phyloP scores from a whole-genome alignment of 2,888 invertebrate species.

The Hypomecis atomaria region DNA sequence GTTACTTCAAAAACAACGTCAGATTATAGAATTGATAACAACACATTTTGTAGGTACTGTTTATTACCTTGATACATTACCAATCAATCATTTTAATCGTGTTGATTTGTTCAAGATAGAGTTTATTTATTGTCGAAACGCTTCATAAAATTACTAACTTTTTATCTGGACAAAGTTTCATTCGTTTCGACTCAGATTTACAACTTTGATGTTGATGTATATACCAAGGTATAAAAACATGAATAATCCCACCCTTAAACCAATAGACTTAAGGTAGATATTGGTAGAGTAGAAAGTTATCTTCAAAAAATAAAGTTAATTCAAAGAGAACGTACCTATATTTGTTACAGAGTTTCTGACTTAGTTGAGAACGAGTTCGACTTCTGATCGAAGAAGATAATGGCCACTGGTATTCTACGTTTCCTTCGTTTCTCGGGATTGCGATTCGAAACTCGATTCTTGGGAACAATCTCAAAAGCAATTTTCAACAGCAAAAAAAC shows the following conservation, averaged over 20 bases:
- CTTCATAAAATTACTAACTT: neutral
- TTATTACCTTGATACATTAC: too few species aligned
- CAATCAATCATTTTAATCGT: too few species aligned
- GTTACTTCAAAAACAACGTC: neutral
- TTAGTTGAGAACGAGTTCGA: conserved; percentile 11
- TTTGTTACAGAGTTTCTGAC: conserved; percentile 6
- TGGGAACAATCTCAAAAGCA: conserved; percentile 1
- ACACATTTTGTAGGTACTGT: too few species aligned
- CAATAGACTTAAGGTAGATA: neutral
- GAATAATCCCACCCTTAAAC: neutral
- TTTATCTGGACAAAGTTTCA: conserved; percentile 1
- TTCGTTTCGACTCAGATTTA: neutral
- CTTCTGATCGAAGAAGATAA: conserved; percentile 20
- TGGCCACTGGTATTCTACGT: conserved; percentile 6
- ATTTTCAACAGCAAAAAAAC: neutral
- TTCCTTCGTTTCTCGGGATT: conserved; percentile 6
- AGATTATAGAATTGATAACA: neutral
- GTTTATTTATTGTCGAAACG: neutral
- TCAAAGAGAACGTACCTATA: conserved; percentile 3
- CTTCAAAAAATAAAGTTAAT: conserved; percentile 8
- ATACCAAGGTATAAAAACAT: neutral
- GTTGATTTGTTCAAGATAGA: neutral
- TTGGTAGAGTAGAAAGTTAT: neutral
- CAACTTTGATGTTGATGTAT: conserved; percentile 5
- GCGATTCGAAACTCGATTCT: conserved; percentile 6